These are phyloP conservation scores for Zelleria hepariella DNA, from an alignment of 2,888 invertebrate species.

Conservation along the genomic window DNA sequence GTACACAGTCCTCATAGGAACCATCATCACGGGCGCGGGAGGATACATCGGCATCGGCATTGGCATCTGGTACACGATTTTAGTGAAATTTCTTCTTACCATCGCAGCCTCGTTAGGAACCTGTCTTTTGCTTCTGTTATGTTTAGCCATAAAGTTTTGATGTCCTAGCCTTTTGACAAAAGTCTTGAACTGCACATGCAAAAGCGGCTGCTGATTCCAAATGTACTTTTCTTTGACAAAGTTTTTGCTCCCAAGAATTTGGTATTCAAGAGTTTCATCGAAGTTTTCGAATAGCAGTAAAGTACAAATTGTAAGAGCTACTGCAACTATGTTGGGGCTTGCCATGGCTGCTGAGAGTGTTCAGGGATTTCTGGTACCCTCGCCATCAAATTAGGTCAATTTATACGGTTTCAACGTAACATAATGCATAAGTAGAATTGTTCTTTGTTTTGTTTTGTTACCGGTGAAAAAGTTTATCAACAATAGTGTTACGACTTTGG, in stretches of 20 bases:
- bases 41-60: neutral
- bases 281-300: neutral
- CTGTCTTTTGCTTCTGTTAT: neutral
- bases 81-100: neutral
- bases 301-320: neutral
- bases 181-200: neutral
- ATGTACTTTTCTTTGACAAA: neutral
- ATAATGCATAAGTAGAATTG: neutral
- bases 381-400: neutral
- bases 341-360: neutral
- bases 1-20: constrained; percentile 35
- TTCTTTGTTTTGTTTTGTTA: neutral
- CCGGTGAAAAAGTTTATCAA: neutral
- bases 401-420: neutral
- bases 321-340: neutral
- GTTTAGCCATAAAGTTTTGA: neutral
- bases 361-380: neutral
- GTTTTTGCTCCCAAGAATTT: neutral
- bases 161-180: neutral
- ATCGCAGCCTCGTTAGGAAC: neutral
- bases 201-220: neutral
- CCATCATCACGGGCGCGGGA: constrained; percentile 2
- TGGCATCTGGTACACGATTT: neutral
- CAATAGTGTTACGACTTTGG: neutral
- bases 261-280: neutral